phyloP scores from a whole-genome alignment of 2,113 vertebrate species.

The Diadophis punctatus region DNA sequence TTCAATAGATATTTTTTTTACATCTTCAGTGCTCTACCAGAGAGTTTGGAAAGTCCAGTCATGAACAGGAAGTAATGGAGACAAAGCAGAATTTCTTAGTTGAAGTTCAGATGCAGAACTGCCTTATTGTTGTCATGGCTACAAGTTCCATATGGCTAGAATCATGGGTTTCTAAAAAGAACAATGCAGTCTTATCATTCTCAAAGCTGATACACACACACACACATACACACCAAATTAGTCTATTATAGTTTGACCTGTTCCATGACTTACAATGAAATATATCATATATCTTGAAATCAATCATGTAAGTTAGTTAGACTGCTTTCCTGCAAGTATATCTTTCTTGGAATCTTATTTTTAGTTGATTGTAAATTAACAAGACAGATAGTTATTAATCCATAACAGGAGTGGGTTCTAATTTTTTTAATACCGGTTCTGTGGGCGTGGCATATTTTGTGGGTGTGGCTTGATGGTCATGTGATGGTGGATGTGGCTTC shows the following conservation, averaged over 20 bases:
- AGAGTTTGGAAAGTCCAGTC: slow-evolving; percentile 59
- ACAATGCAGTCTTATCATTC: slow-evolving; percentile 74
- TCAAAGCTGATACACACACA: slow-evolving; percentile 60
- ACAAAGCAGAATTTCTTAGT: slow-evolving; percentile 75
- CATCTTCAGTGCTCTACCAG: slow-evolving; percentile 56
- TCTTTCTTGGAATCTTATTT: slow-evolving; percentile 55
- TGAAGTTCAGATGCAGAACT: slow-evolving; percentile 57
- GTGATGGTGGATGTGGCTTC: too few relatives aligned
- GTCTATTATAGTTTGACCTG: slow-evolving; percentile 76
- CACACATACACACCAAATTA: slow-evolving; percentile 57
- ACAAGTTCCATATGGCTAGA: slow-evolving; percentile 71
- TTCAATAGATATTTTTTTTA: slow-evolving; percentile 78
- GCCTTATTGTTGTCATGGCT: slow-evolving; percentile 74
- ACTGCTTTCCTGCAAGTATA: slow-evolving; percentile 45
- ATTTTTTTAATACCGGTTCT: too few relatives aligned
- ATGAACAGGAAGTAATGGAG: slow-evolving; percentile 72
- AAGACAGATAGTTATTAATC: slow-evolving; percentile 37
- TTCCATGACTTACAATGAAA: slow-evolving; percentile 74
- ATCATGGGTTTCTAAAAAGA: slow-evolving; percentile 73
- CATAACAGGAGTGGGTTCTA: too few relatives aligned
- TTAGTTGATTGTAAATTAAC: slow-evolving; percentile 54
- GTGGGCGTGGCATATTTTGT: too few relatives aligned
- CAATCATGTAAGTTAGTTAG: slow-evolving; percentile 57
- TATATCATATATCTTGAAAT: slow-evolving; percentile 72
- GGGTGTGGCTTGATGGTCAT: too few relatives aligned